phyloP scores from a whole-genome alignment of 1,140 invertebrate genomes.

The Drosophila repletoides region DNA sequence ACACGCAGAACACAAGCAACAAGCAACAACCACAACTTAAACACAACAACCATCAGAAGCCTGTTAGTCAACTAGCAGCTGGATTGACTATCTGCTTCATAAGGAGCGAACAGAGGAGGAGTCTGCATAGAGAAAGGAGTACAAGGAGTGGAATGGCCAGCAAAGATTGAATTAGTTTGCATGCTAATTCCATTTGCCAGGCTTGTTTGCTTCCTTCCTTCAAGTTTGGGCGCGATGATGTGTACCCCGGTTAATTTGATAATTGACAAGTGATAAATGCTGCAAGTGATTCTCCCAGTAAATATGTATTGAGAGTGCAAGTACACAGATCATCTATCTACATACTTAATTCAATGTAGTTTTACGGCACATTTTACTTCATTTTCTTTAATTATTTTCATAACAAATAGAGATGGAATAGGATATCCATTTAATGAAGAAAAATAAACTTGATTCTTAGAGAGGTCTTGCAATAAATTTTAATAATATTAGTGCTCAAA shows the following conservation, averaged over 20 bases:
- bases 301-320: too few species aligned
- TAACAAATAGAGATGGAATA: too few species aligned
- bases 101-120: background rate
- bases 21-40: constrained; percentile 7
- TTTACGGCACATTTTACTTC: too few species aligned
- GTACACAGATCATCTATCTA: too few species aligned
- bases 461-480: too few species aligned
- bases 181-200: constrained; percentile 21
- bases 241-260: constrained; percentile 26
- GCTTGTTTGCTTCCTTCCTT: constrained; percentile 12
- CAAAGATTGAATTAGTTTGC: constrained; percentile 38
- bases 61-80: constrained; percentile 8
- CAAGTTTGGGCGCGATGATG: constrained; percentile 4
- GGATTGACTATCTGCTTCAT: constrained; percentile 15
- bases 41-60: constrained; percentile 2
- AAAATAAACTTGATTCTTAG: too few species aligned
- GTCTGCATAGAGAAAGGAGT: background rate
- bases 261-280: constrained; percentile 28
- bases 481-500: too few species aligned
- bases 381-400: too few species aligned
- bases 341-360: too few species aligned
- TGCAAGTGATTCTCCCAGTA: constrained; percentile 1
- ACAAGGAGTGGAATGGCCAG: background rate
- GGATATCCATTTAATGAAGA: too few species aligned
- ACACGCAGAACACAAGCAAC: constrained; percentile 15